Evolutionary conservation across 2,888 invertebrate genomes (phyloP), one percentile per base, ranked within the genome.

Genomic region (Blomia tropicalis): DNA sequence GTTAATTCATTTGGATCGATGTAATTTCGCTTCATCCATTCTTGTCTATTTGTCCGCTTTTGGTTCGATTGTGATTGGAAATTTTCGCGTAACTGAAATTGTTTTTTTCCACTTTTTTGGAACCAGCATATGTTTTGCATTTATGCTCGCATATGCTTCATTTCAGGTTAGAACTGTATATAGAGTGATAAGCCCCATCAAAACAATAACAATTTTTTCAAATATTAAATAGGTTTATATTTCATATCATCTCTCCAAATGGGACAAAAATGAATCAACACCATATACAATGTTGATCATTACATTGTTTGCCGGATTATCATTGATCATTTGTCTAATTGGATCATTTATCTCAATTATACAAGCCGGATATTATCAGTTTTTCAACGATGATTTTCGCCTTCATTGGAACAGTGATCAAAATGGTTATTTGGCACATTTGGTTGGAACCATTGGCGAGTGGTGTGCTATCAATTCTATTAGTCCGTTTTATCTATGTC

Each of bases 311-410:
- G 51, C 51, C 22, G 51, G 51, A 7, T 11, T n/a, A 11, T 47
- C 51, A 11, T n/a, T 47, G 7, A 11, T 47, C 51, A 14, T 7
- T 27, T 47, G 51, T 27, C 7, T 47, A 14, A 14, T 19, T 7
- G 7, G 7, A 11, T 47, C 51, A 11, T 14, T 47, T 22, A 11
- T 47, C 7, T 47, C 51, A 22, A 47, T 47, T n/a, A 14, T 14
- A 22, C 51, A 47, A 27, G 51, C 51, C 5, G 51, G 51, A 11
- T 19, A 11, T 47, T 7, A n/a, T 11, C 51, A 27, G 14, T 47
- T 47, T n/a, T 47, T 47, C n/a, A n/a, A 47, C 7, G n/a, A 47
- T n/a, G n/a, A 27, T n/a, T 47, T 47, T 47, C 51, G 51, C 22
- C 51, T 47, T 22, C 14, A 14, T 14, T 47, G 51, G 51, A 47